Evolutionary conservation across 35 echinoderm and acorn worm genomes (phyloP).

Genomic region (Strongylocentrotus purpuratus): DNA sequence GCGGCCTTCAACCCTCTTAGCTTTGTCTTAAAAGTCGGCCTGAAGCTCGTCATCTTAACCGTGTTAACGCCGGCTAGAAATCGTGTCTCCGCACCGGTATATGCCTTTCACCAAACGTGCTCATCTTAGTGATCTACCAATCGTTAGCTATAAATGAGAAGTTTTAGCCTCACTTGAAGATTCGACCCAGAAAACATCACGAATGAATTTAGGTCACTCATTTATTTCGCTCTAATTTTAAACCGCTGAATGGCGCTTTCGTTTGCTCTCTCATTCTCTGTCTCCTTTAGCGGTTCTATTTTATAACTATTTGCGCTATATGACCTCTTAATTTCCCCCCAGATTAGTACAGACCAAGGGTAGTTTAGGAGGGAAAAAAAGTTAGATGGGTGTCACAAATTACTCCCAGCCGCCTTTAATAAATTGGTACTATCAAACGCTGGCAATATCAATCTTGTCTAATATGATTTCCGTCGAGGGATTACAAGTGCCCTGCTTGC

Average conservation of each 20-base stretch:
- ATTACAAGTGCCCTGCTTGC: background rate
- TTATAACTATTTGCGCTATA: background rate
- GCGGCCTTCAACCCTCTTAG: too few species aligned
- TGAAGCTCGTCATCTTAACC: too few species aligned
- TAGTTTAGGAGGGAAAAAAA: background rate
- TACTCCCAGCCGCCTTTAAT: background rate
- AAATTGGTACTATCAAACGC: background rate
- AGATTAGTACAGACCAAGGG: constrained; percentile 16
- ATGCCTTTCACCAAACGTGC: background rate
- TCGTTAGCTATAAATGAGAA: background rate
- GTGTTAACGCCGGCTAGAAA: background rate
- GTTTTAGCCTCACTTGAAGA: background rate
- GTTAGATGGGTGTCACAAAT: background rate
- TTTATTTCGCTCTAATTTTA: constrained; percentile 14
- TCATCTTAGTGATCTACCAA: background rate
- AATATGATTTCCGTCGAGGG: background rate
- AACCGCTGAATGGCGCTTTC: background rate
- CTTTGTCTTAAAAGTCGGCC: too few species aligned
- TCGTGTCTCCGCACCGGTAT: background rate
- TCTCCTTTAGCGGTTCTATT: background rate
- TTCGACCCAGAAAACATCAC: constrained; percentile 10
- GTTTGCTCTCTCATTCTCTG: background rate
- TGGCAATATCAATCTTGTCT: background rate
- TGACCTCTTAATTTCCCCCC: background rate
- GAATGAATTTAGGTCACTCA: background rate